Evolutionary conservation across 2,888 invertebrate species (phyloP).

Genomic region (Meloe dianella): DNA sequence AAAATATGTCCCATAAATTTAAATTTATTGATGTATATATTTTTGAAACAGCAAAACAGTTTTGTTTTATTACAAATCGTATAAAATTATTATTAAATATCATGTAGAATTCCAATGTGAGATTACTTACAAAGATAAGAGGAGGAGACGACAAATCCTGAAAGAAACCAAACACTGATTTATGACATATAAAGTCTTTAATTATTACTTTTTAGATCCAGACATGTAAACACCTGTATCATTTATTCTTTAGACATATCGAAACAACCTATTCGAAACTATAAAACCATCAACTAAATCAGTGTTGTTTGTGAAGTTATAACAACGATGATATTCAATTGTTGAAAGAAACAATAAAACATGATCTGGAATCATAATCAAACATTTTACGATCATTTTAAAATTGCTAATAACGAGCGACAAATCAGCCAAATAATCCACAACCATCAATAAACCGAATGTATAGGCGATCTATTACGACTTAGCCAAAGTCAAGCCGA

Average conservation of each 20-base stretch:
- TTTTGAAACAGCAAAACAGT: no score
- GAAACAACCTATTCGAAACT: slow-evolving; percentile 2
- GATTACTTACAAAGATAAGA: no score
- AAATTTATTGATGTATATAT: not conserved
- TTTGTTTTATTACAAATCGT: no score
- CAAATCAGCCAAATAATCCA: no score
- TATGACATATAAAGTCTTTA: slow-evolving; percentile 37
- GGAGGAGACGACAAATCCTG: not conserved
- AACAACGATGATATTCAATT: slow-evolving; percentile 2
- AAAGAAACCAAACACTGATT: slow-evolving; percentile 27
- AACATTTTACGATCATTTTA: not conserved
- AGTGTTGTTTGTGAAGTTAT: not conserved
- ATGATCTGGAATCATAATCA: no score
- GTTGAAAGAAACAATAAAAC: not conserved
- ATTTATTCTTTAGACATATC: slow-evolving; percentile 23
- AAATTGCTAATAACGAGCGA: not conserved
- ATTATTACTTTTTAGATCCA: slow-evolving; percentile 33
- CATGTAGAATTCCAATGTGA: no score
- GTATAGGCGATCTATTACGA: no score
- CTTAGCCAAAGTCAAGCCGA: no score
- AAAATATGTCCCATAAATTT: no score
- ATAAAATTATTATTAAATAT: no score
- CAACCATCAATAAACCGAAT: no score
- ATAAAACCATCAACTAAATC: slow-evolving; percentile 16
- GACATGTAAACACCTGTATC: slow-evolving; percentile 35